These are phyloP conservation scores for Cecropterus lyciades DNA, from an alignment of 1,140 invertebrate species.

Conservation along the genomic window DNA sequence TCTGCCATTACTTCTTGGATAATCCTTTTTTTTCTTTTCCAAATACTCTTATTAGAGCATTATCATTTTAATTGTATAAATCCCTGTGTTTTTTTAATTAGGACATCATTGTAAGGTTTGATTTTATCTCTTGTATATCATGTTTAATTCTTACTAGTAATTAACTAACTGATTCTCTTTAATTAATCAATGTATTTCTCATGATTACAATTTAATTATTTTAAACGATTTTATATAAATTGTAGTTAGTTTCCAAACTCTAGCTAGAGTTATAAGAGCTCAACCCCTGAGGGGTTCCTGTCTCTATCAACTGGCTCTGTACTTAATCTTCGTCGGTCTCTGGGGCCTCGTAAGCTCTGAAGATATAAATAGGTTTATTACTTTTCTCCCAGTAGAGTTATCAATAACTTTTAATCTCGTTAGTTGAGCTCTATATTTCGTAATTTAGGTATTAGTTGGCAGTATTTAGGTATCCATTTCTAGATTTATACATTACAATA, in stretches of 20 bases:
- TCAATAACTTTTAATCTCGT: background rate
- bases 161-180: too few relatives aligned
- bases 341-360: slow-evolving; percentile 4
- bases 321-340: slow-evolving; percentile 19
- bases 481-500: background rate
- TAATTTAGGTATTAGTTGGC: background rate
- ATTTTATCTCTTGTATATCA: too few relatives aligned
- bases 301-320: slow-evolving; percentile 5
- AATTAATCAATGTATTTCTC: too few relatives aligned
- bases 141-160: too few relatives aligned
- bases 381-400: background rate
- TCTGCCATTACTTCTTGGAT: too few relatives aligned
- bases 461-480: too few relatives aligned
- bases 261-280: background rate
- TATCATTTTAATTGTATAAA: too few relatives aligned
- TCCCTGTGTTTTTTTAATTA: too few relatives aligned
- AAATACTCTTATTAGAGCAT: too few relatives aligned
- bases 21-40: too few relatives aligned
- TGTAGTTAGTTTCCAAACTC: slow-evolving; percentile 8
- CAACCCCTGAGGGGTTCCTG: slow-evolving; percentile 3
- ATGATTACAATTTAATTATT: too few relatives aligned
- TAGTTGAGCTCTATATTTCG: background rate
- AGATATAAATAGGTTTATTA: slow-evolving; percentile 18
- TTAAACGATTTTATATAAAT: background rate
- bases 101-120: too few relatives aligned